phyloP scores from a whole-genome alignment of 2,113 vertebrate species.

The Archocentrus centrarchus region DNA sequence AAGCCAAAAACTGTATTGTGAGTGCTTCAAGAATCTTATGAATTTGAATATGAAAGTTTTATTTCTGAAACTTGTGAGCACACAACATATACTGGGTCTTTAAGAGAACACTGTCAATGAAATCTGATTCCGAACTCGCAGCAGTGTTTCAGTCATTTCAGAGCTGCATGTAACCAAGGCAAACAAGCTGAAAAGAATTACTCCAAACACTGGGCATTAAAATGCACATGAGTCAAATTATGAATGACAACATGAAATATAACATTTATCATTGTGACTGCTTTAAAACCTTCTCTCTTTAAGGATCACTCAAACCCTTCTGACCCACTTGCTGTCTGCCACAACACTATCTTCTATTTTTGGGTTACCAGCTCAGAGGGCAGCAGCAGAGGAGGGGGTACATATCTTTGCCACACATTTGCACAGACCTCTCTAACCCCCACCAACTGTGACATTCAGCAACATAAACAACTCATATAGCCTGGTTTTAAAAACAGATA shows the following conservation, averaged over 20 bases:
- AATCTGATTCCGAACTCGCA: conserved; percentile 70
- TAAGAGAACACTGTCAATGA: conserved; percentile 67
- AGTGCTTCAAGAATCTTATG: background rate
- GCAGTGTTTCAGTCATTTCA: conserved; percentile 53
- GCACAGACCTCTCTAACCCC: conserved; percentile 42
- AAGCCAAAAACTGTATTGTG: background rate
- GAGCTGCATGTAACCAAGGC: conserved; percentile 27
- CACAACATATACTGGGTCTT: conserved; percentile 56
- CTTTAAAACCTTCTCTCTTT: background rate
- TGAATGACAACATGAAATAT: background rate
- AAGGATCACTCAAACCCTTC: conserved; percentile 16
- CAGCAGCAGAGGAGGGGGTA: conserved; percentile 51
- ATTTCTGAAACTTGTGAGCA: background rate
- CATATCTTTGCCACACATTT: conserved; percentile 65
- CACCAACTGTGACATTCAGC: conserved; percentile 9
- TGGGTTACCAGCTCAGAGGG: conserved; percentile 72
- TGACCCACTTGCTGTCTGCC: conserved; percentile 68
- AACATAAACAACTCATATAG: conserved; percentile 50
- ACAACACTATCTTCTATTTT: conserved; percentile 83
- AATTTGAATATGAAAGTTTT: background rate
- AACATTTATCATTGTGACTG: background rate
- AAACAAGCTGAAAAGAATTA: conserved; percentile 16
- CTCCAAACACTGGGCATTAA: background rate
- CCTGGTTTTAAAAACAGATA: conserved; percentile 34
- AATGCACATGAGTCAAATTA: background rate